phyloP scores from a whole-genome alignment of 2,797 vertebrate species.

The Prunella strophiata region DNA sequence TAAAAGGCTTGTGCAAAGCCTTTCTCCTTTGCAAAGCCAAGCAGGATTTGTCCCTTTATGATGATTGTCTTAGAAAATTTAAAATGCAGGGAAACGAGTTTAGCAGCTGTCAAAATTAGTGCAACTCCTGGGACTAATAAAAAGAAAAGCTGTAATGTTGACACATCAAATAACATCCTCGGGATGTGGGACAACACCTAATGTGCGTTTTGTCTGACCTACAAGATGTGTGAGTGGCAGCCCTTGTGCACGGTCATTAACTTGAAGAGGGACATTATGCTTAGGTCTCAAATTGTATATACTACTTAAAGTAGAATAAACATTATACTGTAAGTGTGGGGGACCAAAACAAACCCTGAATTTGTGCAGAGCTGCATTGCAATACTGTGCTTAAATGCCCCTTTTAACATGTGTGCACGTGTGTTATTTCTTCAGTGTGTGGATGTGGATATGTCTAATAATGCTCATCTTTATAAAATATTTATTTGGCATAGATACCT shows the following conservation, averaged over 20 bases:
- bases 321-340: neutral
- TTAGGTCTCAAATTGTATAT: neutral
- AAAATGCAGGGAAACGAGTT: constrained; percentile 41
- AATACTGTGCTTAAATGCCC: neutral
- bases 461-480: neutral
- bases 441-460: neutral
- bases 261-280: neutral
- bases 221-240: neutral
- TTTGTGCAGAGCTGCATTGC: neutral
- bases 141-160: constrained; percentile 28
- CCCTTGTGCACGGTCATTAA: neutral
- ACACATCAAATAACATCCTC: constrained; percentile 55
- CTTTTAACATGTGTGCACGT: neutral
- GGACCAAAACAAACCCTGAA: neutral
- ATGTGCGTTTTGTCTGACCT: constrained; percentile 25
- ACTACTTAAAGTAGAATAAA: neutral
- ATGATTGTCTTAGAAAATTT: constrained; percentile 12
- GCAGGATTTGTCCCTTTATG: neutral
- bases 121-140: constrained; percentile 62
- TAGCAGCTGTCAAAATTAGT: constrained; percentile 65
- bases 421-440: neutral
- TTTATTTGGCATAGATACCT: neutral
- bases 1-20: neutral
- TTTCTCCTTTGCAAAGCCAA: neutral
- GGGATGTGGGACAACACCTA: constrained; percentile 62